These are phyloP conservation scores for Hedya salicella DNA, from an alignment of 2,888 invertebrate genomes.

Conservation along the genomic window DNA sequence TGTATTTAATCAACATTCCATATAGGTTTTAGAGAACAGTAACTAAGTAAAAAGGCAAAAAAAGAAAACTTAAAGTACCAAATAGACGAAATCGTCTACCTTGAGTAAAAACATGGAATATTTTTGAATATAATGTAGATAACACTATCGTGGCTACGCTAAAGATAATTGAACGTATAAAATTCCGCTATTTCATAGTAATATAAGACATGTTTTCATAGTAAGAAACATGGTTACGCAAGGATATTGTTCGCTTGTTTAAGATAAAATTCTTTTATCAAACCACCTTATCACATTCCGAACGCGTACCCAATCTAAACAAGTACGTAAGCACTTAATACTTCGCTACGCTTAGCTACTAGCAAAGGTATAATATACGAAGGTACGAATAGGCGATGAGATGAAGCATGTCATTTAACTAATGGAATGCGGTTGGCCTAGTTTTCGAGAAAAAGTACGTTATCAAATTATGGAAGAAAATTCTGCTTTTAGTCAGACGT, in stretches of 20 bases:
- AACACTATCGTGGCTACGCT: neutral
- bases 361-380: neutral
- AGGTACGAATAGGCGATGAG: conserved; percentile 1
- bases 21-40: neutral
- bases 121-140: conserved; percentile 16
- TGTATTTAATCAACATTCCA: neutral
- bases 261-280: conserved; percentile 39
- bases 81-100: neutral
- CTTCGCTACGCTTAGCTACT: neutral
- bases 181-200: conserved; percentile 30
- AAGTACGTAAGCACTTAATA: conserved; percentile 3
- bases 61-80: neutral
- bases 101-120: conserved; percentile 15
- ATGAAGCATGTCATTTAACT: conserved; percentile 21
- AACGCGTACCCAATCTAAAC: conserved; percentile 20
- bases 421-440: conserved; percentile 20
- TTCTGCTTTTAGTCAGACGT: neutral
- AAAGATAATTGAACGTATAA: conserved; percentile 25
- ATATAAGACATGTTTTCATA: conserved; percentile 21
- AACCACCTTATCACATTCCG: conserved; percentile 26
- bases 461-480: neutral
- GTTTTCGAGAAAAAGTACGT: neutral
- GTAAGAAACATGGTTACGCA: conserved; percentile 27
- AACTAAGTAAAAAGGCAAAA: neutral
- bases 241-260: conserved; percentile 31